phyloP scores from a whole-genome alignment of 2,888 invertebrate genomes.

The Notodonta ziczac region DNA sequence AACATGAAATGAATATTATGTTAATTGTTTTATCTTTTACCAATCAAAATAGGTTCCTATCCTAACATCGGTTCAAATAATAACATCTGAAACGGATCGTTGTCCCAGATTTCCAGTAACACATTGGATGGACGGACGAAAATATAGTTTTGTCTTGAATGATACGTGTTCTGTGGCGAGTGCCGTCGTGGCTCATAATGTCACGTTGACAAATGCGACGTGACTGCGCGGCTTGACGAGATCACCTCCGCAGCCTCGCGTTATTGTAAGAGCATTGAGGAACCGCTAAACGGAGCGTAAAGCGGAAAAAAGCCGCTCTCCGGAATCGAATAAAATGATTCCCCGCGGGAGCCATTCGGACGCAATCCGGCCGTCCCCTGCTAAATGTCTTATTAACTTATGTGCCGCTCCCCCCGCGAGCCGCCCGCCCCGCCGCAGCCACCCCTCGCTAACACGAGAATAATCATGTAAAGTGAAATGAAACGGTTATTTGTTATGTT shows the following conservation, averaged over 20 bases:
- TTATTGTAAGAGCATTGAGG: constrained; percentile 66
- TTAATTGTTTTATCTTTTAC: no score
- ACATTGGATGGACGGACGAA: constrained; percentile 35
- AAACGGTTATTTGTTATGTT: constrained; percentile 84
- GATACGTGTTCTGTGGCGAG: constrained; percentile 53
- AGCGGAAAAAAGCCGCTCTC: constrained; percentile 82
- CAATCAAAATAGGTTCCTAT: no score
- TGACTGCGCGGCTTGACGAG: constrained; percentile 53
- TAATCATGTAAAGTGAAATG: constrained; percentile 85
- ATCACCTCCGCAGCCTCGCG: constrained; percentile 46
- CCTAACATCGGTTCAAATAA: neutral
- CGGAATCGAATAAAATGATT: constrained; percentile 90
- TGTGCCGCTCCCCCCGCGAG: constrained; percentile 66
- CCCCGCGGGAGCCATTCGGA: constrained; percentile 89
- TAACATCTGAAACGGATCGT: neutral
- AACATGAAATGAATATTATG: no score
- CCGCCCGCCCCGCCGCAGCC: constrained; percentile 52
- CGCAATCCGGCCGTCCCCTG: constrained; percentile 85
- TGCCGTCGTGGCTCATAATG: constrained; percentile 61
- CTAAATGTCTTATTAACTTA: constrained; percentile 85
- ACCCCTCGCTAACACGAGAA: constrained; percentile 72
- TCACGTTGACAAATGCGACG: constrained; percentile 58
- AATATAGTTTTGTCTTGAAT: constrained; percentile 51
- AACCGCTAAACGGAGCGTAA: constrained; percentile 82
- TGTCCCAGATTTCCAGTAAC: constrained; percentile 55